These are phyloP conservation scores for Lucilia sericata DNA, from an alignment of 1,140 invertebrate genomes.

Conservation along the genomic window DNA sequence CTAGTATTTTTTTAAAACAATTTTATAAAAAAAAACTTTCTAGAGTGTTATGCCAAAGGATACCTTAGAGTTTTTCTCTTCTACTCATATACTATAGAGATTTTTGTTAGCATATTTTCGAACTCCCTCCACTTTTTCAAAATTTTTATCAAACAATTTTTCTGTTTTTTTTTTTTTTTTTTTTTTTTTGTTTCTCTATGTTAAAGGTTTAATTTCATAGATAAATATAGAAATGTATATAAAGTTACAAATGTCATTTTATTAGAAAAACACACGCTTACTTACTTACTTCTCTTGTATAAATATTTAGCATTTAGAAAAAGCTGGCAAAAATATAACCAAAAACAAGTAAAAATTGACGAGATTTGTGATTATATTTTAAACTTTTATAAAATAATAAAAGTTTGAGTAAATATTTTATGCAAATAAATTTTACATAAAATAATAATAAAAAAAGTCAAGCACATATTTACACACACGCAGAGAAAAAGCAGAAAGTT, in stretches of 20 bases:
- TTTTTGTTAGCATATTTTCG: background rate
- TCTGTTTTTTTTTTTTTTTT: no score
- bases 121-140: no score
- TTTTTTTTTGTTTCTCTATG: background rate
- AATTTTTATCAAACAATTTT: background rate
- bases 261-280: background rate
- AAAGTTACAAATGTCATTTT: slow-evolving; percentile 29
- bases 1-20: background rate
- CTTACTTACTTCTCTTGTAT: background rate
- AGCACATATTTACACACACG: no score
- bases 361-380: slow-evolving; percentile 27
- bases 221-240: background rate
- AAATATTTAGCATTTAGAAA: background rate
- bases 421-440: background rate
- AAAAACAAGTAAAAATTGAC: background rate
- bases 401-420: slow-evolving; percentile 18
- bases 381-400: background rate
- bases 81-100: background rate
- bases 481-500: no score
- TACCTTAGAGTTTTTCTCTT: background rate
- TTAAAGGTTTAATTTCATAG: slow-evolving; percentile 8
- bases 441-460: no score
- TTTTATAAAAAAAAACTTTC: background rate
- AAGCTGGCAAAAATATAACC: no score
- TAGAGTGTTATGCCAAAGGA: background rate